Evolutionary conservation across 2,888 invertebrate genomes (phyloP), one percentile per base, ranked within the genome.

Genomic region (Aphidius colemani): DNA sequence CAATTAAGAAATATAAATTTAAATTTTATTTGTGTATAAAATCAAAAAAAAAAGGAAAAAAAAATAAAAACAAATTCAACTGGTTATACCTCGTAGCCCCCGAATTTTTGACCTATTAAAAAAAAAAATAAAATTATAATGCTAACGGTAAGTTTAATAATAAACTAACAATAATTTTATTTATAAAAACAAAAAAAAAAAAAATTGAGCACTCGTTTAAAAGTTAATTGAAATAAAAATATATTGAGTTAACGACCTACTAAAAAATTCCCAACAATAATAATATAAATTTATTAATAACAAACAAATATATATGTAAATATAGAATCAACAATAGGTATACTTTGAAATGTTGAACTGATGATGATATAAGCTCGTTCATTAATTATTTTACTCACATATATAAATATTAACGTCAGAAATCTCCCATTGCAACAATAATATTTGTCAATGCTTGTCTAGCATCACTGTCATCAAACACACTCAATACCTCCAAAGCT

Each of bases 401-500:
- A 41, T 51, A 46, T 18, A 57, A 46, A 57, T 10, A 18, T 46
- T 7, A 7, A 56, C 59, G 63, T 84, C 72, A 85, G 75, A 83
- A 81, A 83, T 90, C 90, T 74, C 92, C 90, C 91, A 94, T 93
- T 8, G 94, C 94, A 6, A 90, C 88, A 57, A 94, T 92, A 71
- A 96, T 95, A 81, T 95, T 95, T 60, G 89, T 88, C 60, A 96
- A 85, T 0, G 95, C 95, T 39, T 90, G 92, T 67, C 92, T 86
- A 0, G 95, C 95, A 82, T 95, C 95, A 62, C 91, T 92, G 72
- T 88, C 85, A 59, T 92, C 90, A 78, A 96, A 91, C 68, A 88
- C 87, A 72, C 88, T 87, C 30, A 96, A 84, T 8, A 93, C 90
- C 66, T 87, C 86, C 76, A 93, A 86, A 0, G 95, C 94, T 65